These are phyloP conservation scores for Vimba vimba DNA, from an alignment of 2,113 vertebrate genomes.

Conservation along the genomic window DNA sequence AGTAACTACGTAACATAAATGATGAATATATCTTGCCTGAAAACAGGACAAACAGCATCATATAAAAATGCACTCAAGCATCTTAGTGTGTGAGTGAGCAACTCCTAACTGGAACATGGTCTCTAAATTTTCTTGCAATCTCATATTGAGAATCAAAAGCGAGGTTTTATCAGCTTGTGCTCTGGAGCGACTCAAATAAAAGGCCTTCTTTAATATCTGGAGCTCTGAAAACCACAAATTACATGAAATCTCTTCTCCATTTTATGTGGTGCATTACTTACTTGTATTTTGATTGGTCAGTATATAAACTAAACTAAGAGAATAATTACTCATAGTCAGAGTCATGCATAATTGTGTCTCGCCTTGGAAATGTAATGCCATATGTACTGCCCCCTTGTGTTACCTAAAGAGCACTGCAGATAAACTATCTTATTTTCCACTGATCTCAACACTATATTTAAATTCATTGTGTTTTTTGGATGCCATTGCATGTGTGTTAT, in stretches of 20 bases:
- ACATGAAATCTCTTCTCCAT: background rate
- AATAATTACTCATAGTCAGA: background rate
- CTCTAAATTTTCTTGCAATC: background rate
- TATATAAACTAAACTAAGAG: background rate
- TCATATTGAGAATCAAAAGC: background rate
- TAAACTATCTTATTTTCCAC: background rate
- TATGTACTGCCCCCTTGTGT: conserved; percentile 23
- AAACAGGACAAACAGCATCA: background rate
- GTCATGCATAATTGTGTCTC: background rate
- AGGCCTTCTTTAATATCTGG: background rate
- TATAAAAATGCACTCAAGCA: background rate
- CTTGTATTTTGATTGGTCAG: background rate
- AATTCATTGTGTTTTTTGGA: background rate
- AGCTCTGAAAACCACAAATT: background rate
- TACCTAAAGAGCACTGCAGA: background rate
- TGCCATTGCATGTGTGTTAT: background rate
- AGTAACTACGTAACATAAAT: background rate
- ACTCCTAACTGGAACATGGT: background rate
- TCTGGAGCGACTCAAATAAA: background rate
- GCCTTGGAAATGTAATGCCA: background rate
- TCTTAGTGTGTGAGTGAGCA: background rate
- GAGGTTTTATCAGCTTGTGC: background rate
- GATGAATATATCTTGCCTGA: background rate
- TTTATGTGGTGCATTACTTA: background rate
- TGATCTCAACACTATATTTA: background rate